Evolutionary conservation across 2,888 invertebrate species (phyloP), one percentile per base, ranked within the genome.

Genomic region (Volucella bombylans): DNA sequence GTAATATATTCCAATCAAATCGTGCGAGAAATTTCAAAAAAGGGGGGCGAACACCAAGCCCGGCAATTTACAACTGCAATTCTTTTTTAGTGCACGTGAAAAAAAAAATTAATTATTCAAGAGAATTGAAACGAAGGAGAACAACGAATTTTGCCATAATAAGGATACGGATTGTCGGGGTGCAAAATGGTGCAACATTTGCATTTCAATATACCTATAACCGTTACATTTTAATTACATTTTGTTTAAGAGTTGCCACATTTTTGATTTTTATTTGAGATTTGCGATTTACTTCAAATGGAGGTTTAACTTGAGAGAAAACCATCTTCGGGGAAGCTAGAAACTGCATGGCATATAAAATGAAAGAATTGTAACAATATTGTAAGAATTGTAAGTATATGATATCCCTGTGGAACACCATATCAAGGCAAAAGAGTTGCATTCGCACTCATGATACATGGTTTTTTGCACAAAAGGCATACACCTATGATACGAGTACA

Each of bases 91-190:
- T 54, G 59, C 67, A 67, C 50, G 1, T 1, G 31, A 11, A 61
- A 41, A 54, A n/a, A 52, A 62, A 43, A 69, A 69, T 77, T 69
- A 77, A 77, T 77, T 69, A 69, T 77, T 69, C 50, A n/a, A 18
- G 23, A 12, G 61, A 69, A 61, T 45, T 18, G 39, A 49, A 65
- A 55, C 50, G 59, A 38, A 9, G 41, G 10, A 54, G 67, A 45
- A 54, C 11, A 67, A 67, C 23, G 38, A 39, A 14, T 38, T 55
- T 14, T 2, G 38, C 12, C 14, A 15, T 52, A 23, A 52, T 18
- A 11, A 65, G 23, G 6, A 52, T 52, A 64, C 59, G 49, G n/a
- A 39, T 49, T 14, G 11, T 0, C 15, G 23, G 14, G 3, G 43
- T 8, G 47, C n/a, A 39, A n/a, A 41, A 50, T 52, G 38, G 23